Evolutionary conservation across 2,888 invertebrate species (phyloP), one percentile per base, ranked within the genome.

Genomic region (Megastigmus dorsalis): DNA sequence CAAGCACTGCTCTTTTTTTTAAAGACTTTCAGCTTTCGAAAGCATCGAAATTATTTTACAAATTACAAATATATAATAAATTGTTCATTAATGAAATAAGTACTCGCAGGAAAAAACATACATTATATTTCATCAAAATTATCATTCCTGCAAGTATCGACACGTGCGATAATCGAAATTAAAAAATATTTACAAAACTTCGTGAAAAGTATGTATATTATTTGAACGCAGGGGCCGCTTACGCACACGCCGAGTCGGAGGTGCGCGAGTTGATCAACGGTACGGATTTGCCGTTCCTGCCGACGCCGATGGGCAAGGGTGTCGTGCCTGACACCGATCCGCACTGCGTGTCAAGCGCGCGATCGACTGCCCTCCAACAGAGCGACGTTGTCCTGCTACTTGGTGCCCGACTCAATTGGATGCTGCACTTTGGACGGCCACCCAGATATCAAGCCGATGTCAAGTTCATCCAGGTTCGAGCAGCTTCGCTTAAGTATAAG

Each of bases 361-460:
- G 97, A 68, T 97, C 97, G 0, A 88, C 91, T 74, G 98, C 97
- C 0, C 89, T 99, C 62, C 93, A 93, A 82, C 92, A 95, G 80
- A 95, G 97, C 0, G 98, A 99, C 88, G 95, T 97, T 0, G 90
- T 99, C 2, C 83, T 99, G 2, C 89, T 98, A 60, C 88, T 97
- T 43, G 98, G 98, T 0, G 98, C 98, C 0, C 90, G 98, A 43
- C 90, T 98, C 18, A 99, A 99, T 89, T 99, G 99, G 99, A 98
- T 99, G 89, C 90, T 99, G 76, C 98, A 99, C 89, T 99, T 98
- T 89, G 98, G 98, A 1, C 92, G 93, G 68, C 89, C 95, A 18
- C 98, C 98, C 0, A 90, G 98, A 45, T 98, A 93, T 88, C 91
- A 92, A 18, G 90, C 92, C 0, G 90, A 95, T 84, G 96, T 96